These are phyloP conservation scores for Neosalanx taihuensis DNA, from an alignment of 2,797 vertebrate species.

Conservation along the genomic window DNA sequence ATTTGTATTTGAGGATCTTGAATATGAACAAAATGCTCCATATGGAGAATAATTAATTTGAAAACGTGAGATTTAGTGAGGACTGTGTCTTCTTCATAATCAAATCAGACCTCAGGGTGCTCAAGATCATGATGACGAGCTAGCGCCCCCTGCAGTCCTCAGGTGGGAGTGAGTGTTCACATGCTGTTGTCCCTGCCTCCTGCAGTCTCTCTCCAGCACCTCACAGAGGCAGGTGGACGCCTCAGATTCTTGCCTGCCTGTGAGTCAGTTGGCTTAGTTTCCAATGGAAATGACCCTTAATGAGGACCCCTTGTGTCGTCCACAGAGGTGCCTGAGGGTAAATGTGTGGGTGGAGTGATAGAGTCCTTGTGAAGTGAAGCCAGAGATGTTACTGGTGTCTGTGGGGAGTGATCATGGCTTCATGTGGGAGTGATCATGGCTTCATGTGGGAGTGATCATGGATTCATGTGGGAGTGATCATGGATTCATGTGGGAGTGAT, in stretches of 20 bases:
- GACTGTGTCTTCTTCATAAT: neutral
- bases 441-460: constrained; percentile 28
- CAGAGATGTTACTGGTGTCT: constrained; percentile 48
- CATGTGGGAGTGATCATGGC: constrained; percentile 25
- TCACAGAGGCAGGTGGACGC: constrained; percentile 44
- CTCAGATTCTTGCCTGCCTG: constrained; percentile 41
- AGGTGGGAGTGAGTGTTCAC: neutral
- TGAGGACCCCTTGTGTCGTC: constrained; percentile 47
- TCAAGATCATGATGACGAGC: neutral
- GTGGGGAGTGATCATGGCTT: constrained; percentile 19
- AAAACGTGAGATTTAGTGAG: too few species aligned
- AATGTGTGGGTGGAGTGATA: constrained; percentile 14
- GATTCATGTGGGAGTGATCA: too few species aligned
- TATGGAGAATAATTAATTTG: too few species aligned
- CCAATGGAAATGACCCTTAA: constrained; percentile 51
- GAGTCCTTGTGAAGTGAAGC: constrained; percentile 34
- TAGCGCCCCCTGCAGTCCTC: neutral
- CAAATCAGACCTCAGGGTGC: constrained; percentile 17
- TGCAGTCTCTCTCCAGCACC: constrained; percentile 27
- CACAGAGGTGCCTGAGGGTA: constrained; percentile 19
- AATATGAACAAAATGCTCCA: too few species aligned
- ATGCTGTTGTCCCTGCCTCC: constrained; percentile 24
- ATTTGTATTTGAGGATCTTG: too few species aligned
- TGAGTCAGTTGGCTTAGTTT: constrained; percentile 38
- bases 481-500: too few species aligned